Base-by-base conservation (phyloP, 2,113 vertebrate genomes). In the Taxidea taxus region DNA sequence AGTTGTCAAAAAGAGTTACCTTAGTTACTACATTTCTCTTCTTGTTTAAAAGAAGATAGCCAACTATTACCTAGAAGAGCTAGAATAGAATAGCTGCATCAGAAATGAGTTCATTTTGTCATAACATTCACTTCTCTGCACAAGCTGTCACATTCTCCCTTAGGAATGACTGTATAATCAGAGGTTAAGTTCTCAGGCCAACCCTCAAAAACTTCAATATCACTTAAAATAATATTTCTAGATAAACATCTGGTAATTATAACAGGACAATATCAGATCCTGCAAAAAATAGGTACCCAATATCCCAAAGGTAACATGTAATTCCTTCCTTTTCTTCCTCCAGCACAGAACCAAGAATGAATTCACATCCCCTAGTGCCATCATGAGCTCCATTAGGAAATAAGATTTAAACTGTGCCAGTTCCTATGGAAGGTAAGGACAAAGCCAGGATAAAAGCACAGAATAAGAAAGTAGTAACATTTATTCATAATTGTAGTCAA, bases 321-420 rank as follows among this genome's bases (percentile, higher is more conserved):
- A 88, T 94, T 77, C 15, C 75, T 87, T 92, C 90, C 62, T 72
- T 95, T 20, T 87, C 44, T 82, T 92, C 62, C 25, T 96, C 56
- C 25, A 68, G 51, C 15, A 92, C 9, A 89, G 66, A 91, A 78
- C 39, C 20, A 92, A 39, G 25, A 94, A 82, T 92, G 37, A 89
- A 62, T 82, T 83, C 72, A 58, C 37, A 86, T 39, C 11, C 56
- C 70, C 34, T 77, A 92, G 34, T 90, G 31, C 64, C 74, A 87
- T 60, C 47, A 83, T 4, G 13, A 92, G 27, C 47, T 82, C 62
- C 60, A 72, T 70, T n/a, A 85, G 62, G 29, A 95, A 87, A 85
- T 54, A 16, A 60, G 8, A 83, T 87, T 92, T 92, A 97, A 95
- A 90, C n/a, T 74, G 54, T 66, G 18, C 66, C 82, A 92, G 74